Base-by-base conservation (phyloP, 2,797 vertebrate species). In the Centropyge bicolor region DNA sequence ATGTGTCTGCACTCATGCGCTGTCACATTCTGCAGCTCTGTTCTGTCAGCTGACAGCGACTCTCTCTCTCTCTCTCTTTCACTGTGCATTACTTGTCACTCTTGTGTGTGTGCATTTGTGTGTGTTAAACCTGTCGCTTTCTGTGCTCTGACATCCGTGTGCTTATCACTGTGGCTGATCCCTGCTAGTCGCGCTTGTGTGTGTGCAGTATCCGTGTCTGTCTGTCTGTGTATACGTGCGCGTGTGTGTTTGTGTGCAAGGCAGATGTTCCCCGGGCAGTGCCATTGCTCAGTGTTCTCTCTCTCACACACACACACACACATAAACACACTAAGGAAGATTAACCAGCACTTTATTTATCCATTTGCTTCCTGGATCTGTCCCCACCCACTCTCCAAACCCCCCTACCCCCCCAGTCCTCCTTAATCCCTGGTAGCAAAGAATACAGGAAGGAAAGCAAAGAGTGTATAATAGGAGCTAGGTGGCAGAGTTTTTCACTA, bases 161-260 rank as follows among this genome's bases (percentile, higher is more conserved):
- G 82, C 86, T 96, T 96, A 96, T 95, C 94, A 91, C 92, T 93
- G 94, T 91, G 94, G 94, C 93, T 94, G 95, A 94, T 95, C 94
- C 90, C 82, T 78, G 87, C 92, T 83, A 87, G 86, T 90, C 24
- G 59, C 1, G 48, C 63, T 51, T 84, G 84, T 82, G 36, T 43
- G 60, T 48, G 31, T 20, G 2, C 51, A 59, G 76, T 81, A 75
- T 88, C 48, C 52, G 70, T 67, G 70, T 80, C 62, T 73, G 82
- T 60, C 63, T 67, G 59, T 38, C 74, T 70, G 67, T 24, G 24
- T 61, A 66, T 68, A 66, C 1, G 17, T 64, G 59, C 5, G 57
- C 63, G 62, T 63, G 73, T 73, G 78, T 75, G 72, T 82, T 38
- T 92, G 87, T 85, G 74, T 81, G 86, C 2, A 31, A 92, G 89